Evolutionary conservation across 1,140 invertebrate species (phyloP).

Genomic region (Plodia interpunctella): DNA sequence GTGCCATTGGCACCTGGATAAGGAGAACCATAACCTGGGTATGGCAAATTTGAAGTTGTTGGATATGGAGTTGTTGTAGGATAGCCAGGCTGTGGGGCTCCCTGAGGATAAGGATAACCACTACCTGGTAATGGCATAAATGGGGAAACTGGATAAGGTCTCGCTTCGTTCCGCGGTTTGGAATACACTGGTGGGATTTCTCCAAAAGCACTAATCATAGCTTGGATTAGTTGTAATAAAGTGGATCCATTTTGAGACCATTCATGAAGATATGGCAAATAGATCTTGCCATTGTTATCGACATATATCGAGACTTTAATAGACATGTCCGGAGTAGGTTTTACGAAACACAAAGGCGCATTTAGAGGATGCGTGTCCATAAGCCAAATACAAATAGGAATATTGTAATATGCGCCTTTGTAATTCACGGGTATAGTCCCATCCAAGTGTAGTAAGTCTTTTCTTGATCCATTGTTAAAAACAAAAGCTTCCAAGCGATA

Average conservation of each 20-base stretch:
- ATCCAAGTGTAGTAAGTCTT: slow-evolving; percentile 89
- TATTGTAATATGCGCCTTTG: slow-evolving; percentile 95
- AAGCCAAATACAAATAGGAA: slow-evolving; percentile 97
- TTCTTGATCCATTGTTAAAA: slow-evolving; percentile 92
- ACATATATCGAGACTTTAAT: slow-evolving; percentile 97
- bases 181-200: slow-evolving; percentile 96
- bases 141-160: slow-evolving; percentile 81
- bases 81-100: slow-evolving; percentile 55
- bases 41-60: slow-evolving; percentile 56
- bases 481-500: slow-evolving; percentile 80
- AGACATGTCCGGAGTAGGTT: slow-evolving; percentile 95
- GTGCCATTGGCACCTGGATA: slow-evolving; percentile 60
- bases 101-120: slow-evolving; percentile 54
- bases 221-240: slow-evolving; percentile 90
- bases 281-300: slow-evolving; percentile 96
- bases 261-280: slow-evolving; percentile 97
- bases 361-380: slow-evolving; percentile 98
- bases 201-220: slow-evolving; percentile 95
- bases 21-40: slow-evolving; percentile 56
- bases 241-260: slow-evolving; percentile 93
- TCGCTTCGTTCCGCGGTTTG: slow-evolving; percentile 78
- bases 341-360: slow-evolving; percentile 98
- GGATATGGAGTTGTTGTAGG: slow-evolving; percentile 57
- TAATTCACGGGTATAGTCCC: slow-evolving; percentile 96
- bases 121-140: slow-evolving; percentile 80